Evolutionary conservation across 2,797 vertebrate genomes (phyloP), one percentile per base, ranked within the genome.

Genomic region (Presbytis comata): DNA sequence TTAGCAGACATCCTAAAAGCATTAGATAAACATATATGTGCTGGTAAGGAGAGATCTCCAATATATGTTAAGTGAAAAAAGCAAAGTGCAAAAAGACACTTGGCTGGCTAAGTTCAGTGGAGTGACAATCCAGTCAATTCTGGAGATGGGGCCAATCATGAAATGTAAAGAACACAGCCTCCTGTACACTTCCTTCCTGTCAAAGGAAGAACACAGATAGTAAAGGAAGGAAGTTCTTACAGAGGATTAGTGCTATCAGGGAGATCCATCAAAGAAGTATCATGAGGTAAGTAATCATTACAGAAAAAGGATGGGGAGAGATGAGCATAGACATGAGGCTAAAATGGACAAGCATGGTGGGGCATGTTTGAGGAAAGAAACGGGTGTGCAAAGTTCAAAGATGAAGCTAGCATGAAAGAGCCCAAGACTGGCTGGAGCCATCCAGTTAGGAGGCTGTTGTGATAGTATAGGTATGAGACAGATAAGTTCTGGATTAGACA

Each of bases 361-460:
- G 64, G 33, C 9, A 0, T 22, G 41, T 79, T 89, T 91, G 16
- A 53, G 16, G 50, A 59, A 90, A 85, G 89, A 89, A 85, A 53
- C 1, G 26, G 39, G 33, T 22, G 28, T 72, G 28, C 33, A 16
- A 83, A 95, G 53, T 79, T 93, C 80, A 86, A 70, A 93, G 36
- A 76, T 5, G 70, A 72, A 57, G 83, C 82, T 93, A 95, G 48
- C 8, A 0, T 0, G 41, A 80, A 89, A n/a, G 19, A 81, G 26
- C 61, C 44, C 82, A 96, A 89, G 97, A 94, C 94, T 81, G 81
- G 50, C 96, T 96, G 96, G 96, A 97, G 95, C 89, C 95, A 0
- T 26, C 50, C 33, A 75, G 48, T 55, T 36, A 19, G 83, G 94
- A 95, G 91, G 75, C 76, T 30, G 46, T 74, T 0, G 5, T 57